Evolutionary conservation across 2,888 invertebrate genomes (phyloP).

Genomic region (Caenorhabditis angaria): DNA sequence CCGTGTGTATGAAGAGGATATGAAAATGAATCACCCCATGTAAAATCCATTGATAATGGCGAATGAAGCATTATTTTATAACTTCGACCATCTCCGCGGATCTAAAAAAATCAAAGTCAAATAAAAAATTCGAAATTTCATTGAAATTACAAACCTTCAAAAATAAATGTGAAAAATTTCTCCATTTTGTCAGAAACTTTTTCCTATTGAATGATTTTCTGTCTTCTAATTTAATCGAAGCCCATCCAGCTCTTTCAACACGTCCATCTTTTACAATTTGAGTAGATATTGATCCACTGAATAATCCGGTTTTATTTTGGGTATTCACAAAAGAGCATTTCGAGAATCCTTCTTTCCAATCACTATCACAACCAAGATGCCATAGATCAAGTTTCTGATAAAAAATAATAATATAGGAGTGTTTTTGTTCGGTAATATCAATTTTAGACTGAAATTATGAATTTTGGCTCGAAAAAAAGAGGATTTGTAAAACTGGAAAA

Average conservation of each 20-base stretch:
- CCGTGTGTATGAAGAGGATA: slow-evolving; percentile 91
- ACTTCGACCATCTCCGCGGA: slow-evolving; percentile 89
- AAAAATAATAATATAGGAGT: not conserved
- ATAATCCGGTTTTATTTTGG: slow-evolving; percentile 62
- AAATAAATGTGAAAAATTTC: slow-evolving; percentile 65
- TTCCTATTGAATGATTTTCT: slow-evolving; percentile 60
- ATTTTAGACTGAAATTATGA: too few relatives aligned
- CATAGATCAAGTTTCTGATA: slow-evolving; percentile 47
- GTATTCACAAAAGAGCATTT: slow-evolving; percentile 51
- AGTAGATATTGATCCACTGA: slow-evolving; percentile 55
- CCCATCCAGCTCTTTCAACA: slow-evolving; percentile 69
- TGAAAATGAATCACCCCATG: slow-evolving; percentile 88
- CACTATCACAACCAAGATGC: slow-evolving; percentile 67
- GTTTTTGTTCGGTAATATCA: too few relatives aligned
- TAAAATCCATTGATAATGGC: slow-evolving; percentile 83
- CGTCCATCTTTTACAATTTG: slow-evolving; percentile 63
- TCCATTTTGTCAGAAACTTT: slow-evolving; percentile 62
- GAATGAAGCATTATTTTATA: slow-evolving; percentile 85
- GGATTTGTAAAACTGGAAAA: too few relatives aligned
- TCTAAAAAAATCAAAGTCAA: slow-evolving; percentile 46
- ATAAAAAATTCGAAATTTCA: not conserved
- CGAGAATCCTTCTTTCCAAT: slow-evolving; percentile 69
- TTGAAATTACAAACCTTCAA: slow-evolving; percentile 55
- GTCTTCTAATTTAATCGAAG: slow-evolving; percentile 66
- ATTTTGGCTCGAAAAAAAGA: too few relatives aligned